Percentiles rank a stretch among this genome's conserved stretches.
Evolutionary conservation across 2,113 vertebrate genomes (phyloP).

Genomic region (Promerops cafer): DNA sequence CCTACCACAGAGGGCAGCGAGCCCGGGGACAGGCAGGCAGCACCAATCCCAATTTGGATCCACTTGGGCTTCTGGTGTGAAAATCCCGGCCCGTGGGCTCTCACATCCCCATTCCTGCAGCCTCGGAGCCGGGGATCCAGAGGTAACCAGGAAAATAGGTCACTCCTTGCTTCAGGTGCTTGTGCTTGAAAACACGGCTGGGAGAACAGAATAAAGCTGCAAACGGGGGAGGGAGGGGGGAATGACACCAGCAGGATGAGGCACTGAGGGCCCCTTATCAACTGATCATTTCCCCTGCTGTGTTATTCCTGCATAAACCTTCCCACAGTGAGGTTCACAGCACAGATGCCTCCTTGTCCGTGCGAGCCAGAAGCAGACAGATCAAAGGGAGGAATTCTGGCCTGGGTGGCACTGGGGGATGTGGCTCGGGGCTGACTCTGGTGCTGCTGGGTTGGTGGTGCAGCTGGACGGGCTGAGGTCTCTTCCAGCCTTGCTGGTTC

Average conservation of each 20-base stretch:
- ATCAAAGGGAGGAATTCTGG: background rate
- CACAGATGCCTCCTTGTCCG: too few relatives aligned
- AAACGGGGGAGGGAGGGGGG: background rate
- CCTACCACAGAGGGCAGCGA: background rate
- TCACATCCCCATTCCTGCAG: background rate
- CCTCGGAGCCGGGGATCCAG: rapidly evolving
- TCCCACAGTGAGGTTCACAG: background rate
- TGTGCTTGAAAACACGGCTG: background rate
- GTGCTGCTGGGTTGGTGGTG: background rate
- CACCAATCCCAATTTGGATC: background rate
- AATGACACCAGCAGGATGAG: background rate
- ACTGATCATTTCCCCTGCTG: rapidly evolving
- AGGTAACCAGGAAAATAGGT: background rate
- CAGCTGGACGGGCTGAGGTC: too few relatives aligned
- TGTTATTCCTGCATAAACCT: background rate
- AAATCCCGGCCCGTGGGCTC: rapidly evolving
- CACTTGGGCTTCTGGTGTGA: background rate
- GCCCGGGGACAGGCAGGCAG: rapidly evolving
- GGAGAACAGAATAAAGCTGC: background rate
- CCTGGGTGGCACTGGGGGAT: background rate
- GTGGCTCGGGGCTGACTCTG: background rate
- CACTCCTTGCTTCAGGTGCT: background rate
- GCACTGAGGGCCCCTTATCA: background rate
- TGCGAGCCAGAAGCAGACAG: background rate
- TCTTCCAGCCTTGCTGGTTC: too few relatives aligned